These are phyloP conservation scores for Heliconius charithonia DNA, from an alignment of 2,888 invertebrate species.

Conservation along the genomic window DNA sequence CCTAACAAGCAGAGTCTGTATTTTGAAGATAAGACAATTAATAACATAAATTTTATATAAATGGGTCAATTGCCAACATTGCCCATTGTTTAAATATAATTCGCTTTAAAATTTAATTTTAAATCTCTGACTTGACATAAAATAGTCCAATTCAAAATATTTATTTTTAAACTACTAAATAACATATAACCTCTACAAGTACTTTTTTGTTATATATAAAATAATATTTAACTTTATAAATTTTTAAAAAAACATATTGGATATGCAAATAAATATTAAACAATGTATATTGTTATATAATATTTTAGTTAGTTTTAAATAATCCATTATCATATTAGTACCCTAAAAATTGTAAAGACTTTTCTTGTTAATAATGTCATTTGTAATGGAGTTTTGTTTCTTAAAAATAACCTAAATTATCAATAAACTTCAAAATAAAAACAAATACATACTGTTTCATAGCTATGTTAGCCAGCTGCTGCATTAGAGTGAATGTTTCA, in stretches of 20 bases:
- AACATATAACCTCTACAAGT: background rate
- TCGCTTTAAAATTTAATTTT: too few species aligned
- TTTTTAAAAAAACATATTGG: too few species aligned
- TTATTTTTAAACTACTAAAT: background rate
- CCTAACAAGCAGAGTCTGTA: background rate
- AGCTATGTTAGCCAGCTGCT: conserved; percentile 97
- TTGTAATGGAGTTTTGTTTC: too few species aligned
- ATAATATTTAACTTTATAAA: too few species aligned
- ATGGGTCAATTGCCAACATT: background rate
- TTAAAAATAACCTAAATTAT: background rate
- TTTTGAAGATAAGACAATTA: background rate
- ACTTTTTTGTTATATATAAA: background rate
- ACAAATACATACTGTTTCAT: conserved; percentile 90
- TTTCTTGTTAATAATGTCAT: background rate
- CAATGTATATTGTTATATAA: too few species aligned
- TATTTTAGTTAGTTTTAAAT: too few species aligned
- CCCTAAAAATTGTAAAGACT: background rate
- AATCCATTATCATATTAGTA: background rate
- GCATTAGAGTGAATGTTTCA: conserved; percentile 96
- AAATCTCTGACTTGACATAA: too few species aligned
- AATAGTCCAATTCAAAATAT: too few species aligned
- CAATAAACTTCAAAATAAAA: background rate
- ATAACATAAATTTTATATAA: background rate
- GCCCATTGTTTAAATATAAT: too few species aligned
- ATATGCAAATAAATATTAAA: too few species aligned